Conservation (phyloP, 35 echinoderm and acorn worm genomes). For the Apostichopus japonicus region DNA sequence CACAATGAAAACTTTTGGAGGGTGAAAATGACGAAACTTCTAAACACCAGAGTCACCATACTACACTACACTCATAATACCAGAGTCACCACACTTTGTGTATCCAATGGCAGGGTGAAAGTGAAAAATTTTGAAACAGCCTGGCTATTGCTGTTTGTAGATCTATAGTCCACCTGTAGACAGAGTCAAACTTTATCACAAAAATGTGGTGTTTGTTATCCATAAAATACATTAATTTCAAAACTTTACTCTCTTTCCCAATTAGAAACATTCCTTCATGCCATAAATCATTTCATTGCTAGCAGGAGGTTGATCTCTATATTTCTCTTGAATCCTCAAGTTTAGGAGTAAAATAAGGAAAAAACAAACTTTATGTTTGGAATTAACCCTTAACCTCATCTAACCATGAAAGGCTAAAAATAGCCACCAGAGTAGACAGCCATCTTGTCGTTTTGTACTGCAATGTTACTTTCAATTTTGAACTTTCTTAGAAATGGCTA, state of each 20-base stretch:
- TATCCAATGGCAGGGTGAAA: not conserved
- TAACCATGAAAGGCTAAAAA: slow-evolving; percentile 45
- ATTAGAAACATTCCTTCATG: slow-evolving; percentile 53
- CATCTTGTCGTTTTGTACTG: not conserved
- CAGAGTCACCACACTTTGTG: not conserved
- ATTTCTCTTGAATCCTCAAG: slow-evolving; percentile 18
- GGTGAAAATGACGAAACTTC: too few relatives aligned
- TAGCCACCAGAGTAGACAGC: slow-evolving; percentile 11
- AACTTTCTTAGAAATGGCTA: slow-evolving; percentile 38
- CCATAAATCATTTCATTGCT: slow-evolving; percentile 35
- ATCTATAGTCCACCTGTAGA: not conserved
- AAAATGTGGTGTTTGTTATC: slow-evolving; percentile 2
- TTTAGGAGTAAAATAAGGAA: not conserved
- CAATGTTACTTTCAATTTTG: slow-evolving; percentile 33
- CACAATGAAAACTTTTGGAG: too few relatives aligned
- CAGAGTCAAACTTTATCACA: not conserved
- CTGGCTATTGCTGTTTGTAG: not conserved
- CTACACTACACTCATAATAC: not conserved
- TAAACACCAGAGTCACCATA: not conserved
- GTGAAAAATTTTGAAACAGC: too few relatives aligned
- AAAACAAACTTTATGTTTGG: slow-evolving; percentile 31
- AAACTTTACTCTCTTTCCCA: slow-evolving; percentile 17
- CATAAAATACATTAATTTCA: not conserved
- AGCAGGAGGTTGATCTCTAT: slow-evolving; percentile 49
- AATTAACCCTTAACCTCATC: slow-evolving; percentile 29